A percentile compares a stretch with the other conserved stretches of the same genome.
Conservation (phyloP, 2,113 vertebrate genomes). For the Helogale parvula region DNA sequence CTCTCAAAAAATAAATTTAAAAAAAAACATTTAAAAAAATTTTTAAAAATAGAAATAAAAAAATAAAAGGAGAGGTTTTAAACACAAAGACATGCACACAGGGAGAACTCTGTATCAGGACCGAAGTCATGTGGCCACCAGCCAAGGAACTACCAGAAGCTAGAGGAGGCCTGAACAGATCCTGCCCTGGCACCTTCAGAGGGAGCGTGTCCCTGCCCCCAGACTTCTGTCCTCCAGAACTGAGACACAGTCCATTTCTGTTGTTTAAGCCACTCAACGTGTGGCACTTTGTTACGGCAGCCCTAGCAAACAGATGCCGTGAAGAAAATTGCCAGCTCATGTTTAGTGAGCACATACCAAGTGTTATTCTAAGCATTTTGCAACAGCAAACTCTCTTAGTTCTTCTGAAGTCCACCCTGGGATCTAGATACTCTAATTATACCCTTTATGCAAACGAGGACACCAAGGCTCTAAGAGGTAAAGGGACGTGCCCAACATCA, state of each 20-base stretch:
- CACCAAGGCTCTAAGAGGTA: background rate
- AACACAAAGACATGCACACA: background rate
- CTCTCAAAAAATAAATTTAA: too few relatives aligned
- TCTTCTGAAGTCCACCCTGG: background rate
- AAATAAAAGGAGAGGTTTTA: background rate
- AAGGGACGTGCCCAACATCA: background rate
- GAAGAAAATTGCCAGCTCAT: slow-evolving; percentile 1
- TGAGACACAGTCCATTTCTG: background rate
- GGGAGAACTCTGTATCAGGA: background rate
- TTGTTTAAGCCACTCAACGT: background rate
- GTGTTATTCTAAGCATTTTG: background rate
- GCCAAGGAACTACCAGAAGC: background rate
- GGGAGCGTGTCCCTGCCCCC: background rate
- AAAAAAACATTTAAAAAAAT: too few relatives aligned
- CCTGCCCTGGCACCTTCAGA: background rate
- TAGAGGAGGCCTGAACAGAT: background rate
- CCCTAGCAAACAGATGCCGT: background rate
- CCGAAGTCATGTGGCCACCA: background rate
- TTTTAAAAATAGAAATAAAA: too few relatives aligned
- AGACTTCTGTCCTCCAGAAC: background rate
- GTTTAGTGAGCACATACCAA: background rate
- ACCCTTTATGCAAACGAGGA: background rate
- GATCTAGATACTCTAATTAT: background rate
- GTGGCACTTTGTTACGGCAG: background rate
- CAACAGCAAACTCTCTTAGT: slow-evolving; percentile 28